Percentiles rank a stretch among this genome's conserved stretches.
Conservation (phyloP, 1,140 invertebrate species). For the Plodia interpunctella region DNA sequence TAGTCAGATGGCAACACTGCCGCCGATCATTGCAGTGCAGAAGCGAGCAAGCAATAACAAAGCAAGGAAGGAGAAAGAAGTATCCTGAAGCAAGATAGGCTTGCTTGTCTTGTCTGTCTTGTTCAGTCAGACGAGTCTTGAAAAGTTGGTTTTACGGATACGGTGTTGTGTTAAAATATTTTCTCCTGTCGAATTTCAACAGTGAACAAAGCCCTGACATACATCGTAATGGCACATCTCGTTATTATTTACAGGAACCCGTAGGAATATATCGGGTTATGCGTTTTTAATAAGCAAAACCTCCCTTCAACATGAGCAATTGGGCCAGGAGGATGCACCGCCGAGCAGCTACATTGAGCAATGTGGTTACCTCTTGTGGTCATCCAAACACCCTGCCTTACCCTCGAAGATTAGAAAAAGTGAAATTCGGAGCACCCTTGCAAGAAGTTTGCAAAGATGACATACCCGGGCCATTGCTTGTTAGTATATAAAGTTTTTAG, state of each 20-base stretch:
- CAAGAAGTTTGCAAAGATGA: conserved; percentile 95
- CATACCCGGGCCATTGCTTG: conserved; percentile 92
- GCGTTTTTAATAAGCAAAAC: conserved; percentile 12
- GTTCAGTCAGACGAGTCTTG: too few relatives aligned
- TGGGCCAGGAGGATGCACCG: conserved; percentile 94
- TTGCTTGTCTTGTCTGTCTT: too few relatives aligned
- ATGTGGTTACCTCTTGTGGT: conserved; percentile 92
- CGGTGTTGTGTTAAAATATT: too few relatives aligned
- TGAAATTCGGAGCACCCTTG: conserved; percentile 93
- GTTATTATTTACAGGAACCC: neutral
- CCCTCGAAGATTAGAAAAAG: conserved; percentile 91
- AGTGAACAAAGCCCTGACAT: neutral
- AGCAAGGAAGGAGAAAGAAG: too few relatives aligned
- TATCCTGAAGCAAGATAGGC: too few relatives aligned
- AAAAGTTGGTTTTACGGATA: too few relatives aligned
- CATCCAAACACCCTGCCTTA: conserved; percentile 85
- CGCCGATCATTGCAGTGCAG: too few relatives aligned
- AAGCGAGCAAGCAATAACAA: too few relatives aligned
- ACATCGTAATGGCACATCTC: neutral
- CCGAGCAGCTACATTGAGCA: conserved; percentile 90
- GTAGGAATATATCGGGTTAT: neutral
- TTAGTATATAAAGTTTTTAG: conserved; percentile 76
- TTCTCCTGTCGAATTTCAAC: too few relatives aligned
- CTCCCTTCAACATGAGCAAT: conserved; percentile 83
- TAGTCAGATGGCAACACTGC: too few relatives aligned